These are phyloP conservation scores for Epinotia ramella DNA, from an alignment of 2,888 invertebrate species.

Conservation along the genomic window DNA sequence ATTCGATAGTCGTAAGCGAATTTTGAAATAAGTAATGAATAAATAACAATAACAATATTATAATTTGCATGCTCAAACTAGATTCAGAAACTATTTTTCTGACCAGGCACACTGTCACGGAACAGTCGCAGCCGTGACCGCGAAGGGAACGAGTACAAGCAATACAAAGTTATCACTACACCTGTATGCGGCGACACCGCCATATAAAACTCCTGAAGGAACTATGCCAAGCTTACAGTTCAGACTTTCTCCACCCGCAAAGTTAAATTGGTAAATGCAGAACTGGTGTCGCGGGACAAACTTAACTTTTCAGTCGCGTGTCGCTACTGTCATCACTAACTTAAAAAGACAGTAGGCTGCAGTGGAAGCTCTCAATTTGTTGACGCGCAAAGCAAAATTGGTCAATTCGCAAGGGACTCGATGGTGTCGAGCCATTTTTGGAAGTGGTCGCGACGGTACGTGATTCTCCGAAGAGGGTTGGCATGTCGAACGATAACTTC, in stretches of 20 bases:
- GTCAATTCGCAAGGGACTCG: constrained; percentile 47
- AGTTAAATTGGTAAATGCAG: constrained; percentile 17
- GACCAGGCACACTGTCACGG: constrained; percentile 47
- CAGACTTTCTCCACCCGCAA: constrained; percentile 15
- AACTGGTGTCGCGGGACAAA: constrained; percentile 40
- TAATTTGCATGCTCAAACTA: constrained; percentile 4
- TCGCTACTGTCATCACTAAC: constrained; percentile 21
- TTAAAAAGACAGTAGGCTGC: background rate
- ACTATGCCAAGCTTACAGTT: constrained; percentile 6
- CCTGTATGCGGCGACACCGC: background rate
- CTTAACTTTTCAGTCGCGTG: constrained; percentile 15
- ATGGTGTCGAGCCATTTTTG: constrained; percentile 62
- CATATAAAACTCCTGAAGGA: constrained; percentile 10
- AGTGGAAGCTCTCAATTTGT: constrained; percentile 13
- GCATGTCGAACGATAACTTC: constrained; percentile 19
- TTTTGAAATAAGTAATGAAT: no score
- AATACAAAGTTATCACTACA: constrained; percentile 26
- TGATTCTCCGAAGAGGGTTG: constrained; percentile 45
- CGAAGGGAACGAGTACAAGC: constrained; percentile 44
- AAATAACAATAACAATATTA: background rate
- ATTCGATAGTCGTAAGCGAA: no score
- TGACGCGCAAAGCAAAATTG: constrained; percentile 40
- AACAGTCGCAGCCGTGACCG: constrained; percentile 53
- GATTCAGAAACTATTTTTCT: constrained; percentile 42
- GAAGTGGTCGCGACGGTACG: constrained; percentile 54